A percentile compares a stretch with the other conserved stretches of the same genome.
These are phyloP conservation scores for Empidonax alnorum DNA, from an alignment of 2,113 vertebrate species.

Conservation along the genomic window DNA sequence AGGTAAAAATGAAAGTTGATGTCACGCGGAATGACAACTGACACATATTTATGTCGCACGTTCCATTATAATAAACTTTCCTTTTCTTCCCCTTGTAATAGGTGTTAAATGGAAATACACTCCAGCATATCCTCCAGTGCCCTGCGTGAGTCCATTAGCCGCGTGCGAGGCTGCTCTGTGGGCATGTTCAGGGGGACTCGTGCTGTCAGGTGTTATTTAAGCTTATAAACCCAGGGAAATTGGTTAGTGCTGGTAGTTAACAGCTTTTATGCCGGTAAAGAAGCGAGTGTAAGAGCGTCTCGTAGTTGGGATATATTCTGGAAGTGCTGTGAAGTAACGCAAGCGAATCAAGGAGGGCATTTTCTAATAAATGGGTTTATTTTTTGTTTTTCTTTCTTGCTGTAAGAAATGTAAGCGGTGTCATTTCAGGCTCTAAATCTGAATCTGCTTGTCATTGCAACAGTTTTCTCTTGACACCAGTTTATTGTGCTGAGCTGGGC, in stretches of 20 bases:
- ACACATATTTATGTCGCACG: conserved; percentile 63
- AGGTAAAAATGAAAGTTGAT: conserved; percentile 69
- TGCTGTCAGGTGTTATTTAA: conserved; percentile 40
- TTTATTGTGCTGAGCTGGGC: not conserved
- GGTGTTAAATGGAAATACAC: conserved; percentile 65
- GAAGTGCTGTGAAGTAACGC: not conserved
- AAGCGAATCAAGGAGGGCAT: not conserved
- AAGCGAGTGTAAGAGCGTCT: not conserved
- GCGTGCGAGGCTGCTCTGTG: not conserved
- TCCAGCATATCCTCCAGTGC: conserved; percentile 58
- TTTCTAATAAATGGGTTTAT: not conserved
- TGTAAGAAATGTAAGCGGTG: not conserved
- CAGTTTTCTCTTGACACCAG: not conserved
- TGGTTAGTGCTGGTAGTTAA: not conserved
- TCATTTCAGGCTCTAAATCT: not conserved
- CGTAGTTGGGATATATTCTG: not conserved
- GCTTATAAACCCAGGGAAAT: conserved; percentile 8
- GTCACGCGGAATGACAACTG: conserved; percentile 69
- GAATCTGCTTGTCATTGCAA: not conserved
- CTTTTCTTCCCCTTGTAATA: conserved; percentile 38
- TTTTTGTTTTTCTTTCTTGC: not conserved
- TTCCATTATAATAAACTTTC: conserved; percentile 64
- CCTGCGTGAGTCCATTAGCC: conserved; percentile 56
- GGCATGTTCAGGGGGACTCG: conserved; percentile 1
- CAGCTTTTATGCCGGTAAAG: not conserved